A percentile compares a stretch with the other conserved stretches of the same genome.
Evolutionary conservation across 2,113 vertebrate species (phyloP).

Genomic region (Lagopus leucura): DNA sequence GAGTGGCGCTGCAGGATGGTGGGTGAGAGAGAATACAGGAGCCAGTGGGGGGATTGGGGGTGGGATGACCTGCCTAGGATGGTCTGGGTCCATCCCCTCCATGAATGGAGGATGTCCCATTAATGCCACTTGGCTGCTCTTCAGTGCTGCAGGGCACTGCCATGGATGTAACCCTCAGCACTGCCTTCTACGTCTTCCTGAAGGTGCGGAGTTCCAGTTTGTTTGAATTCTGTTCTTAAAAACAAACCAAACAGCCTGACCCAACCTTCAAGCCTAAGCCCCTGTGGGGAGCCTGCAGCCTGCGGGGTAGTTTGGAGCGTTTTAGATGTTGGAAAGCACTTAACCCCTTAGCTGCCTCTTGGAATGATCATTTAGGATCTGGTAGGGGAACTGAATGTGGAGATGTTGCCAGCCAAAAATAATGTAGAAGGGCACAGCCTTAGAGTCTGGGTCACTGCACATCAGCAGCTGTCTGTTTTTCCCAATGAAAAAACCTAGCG

Average conservation of each 20-base stretch:
- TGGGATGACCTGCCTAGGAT: neutral
- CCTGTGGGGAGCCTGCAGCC: neutral
- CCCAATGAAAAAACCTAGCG: neutral
- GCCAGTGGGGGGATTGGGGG: slow-evolving; percentile 3
- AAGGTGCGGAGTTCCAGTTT: neutral
- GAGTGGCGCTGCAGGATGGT: neutral
- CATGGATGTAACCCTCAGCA: neutral
- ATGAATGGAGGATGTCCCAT: fast-evolving
- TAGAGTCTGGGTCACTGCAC: slow-evolving; percentile 47
- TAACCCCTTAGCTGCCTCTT: neutral
- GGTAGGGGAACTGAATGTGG: neutral
- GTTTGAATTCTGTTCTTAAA: neutral
- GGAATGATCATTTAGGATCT: neutral
- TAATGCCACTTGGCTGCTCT: fast-evolving
- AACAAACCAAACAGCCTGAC: neutral
- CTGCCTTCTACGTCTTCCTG: neutral
- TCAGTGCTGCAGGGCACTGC: neutral
- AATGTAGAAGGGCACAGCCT: neutral
- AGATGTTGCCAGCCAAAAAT: slow-evolving; percentile 32
- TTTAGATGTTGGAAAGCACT: slow-evolving; percentile 15
- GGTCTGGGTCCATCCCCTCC: neutral
- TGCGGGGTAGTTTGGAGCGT: neutral
- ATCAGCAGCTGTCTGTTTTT: slow-evolving; percentile 38
- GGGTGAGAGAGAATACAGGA: neutral
- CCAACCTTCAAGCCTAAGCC: neutral